phyloP scores from a whole-genome alignment of 1,140 invertebrate genomes.

The Tetranychus urticae region DNA sequence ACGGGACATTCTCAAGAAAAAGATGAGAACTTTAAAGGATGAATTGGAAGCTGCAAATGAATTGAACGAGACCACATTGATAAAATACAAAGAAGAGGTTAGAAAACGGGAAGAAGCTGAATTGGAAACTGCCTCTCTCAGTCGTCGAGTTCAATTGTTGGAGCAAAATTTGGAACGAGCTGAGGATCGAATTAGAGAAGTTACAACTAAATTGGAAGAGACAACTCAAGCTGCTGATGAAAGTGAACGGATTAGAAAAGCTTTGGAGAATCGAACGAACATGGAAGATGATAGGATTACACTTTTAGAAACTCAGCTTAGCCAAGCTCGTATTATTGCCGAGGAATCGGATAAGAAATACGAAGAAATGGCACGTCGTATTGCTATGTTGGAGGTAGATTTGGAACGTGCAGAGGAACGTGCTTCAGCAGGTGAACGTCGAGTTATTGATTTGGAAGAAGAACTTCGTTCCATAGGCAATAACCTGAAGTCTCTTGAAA shows the following conservation, averaged over 20 bases:
- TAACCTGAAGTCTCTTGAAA: constrained; percentile 98
- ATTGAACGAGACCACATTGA: constrained; percentile 70
- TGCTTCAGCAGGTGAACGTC: constrained; percentile 97
- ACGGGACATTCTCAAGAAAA: constrained; percentile 90
- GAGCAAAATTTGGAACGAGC: constrained; percentile 96
- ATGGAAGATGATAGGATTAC: constrained; percentile 93
- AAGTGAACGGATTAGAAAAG: constrained; percentile 85
- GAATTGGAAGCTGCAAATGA: constrained; percentile 94
- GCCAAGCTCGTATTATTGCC: constrained; percentile 88
- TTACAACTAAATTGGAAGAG: constrained; percentile 89
- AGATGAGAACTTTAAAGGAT: constrained; percentile 93
- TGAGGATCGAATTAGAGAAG: constrained; percentile 83
- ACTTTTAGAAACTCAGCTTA: constrained; percentile 74
- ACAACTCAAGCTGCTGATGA: constrained; percentile 97
- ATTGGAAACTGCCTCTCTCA: constrained; percentile 88
- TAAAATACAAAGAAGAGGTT: constrained; percentile 56
- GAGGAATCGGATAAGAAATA: constrained; percentile 99
- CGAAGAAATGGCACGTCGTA: constrained; percentile 99
- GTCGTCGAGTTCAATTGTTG: constrained; percentile 88
- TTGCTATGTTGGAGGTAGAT: constrained; percentile 99
- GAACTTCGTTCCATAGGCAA: constrained; percentile 96
- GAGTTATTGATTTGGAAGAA: constrained; percentile 91
- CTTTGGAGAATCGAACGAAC: constrained; percentile 89
- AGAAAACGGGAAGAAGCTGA: constrained; percentile 87
- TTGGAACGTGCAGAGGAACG: constrained; percentile 98